Conservation (phyloP, 2,888 invertebrate genomes). For the Noctua pronuba region DNA sequence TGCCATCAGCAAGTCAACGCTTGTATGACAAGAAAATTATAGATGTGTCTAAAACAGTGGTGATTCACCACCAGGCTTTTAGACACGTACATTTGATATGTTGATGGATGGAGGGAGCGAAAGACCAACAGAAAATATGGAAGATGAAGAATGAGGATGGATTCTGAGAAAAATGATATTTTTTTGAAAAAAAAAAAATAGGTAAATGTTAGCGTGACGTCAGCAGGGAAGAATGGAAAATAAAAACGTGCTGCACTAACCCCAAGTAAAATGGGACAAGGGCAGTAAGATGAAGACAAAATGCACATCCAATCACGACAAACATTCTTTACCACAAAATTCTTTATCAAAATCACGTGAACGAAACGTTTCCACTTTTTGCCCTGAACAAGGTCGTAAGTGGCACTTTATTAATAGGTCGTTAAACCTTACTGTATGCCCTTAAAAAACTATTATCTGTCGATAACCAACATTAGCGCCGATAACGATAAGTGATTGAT, state of each 20-base stretch:
- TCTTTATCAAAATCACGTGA: constrained; percentile 54
- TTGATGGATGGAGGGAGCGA: not conserved
- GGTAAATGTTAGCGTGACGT: not conserved
- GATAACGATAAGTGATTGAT: constrained; percentile 56
- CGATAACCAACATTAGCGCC: constrained; percentile 41
- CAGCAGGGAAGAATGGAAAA: not conserved
- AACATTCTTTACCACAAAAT: constrained; percentile 3
- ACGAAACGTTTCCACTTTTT: constrained; percentile 32
- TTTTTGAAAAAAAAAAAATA: not conserved
- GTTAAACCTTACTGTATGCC: constrained; percentile 56
- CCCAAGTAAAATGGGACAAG: not conserved
- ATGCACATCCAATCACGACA: not conserved
- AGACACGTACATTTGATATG: not conserved
- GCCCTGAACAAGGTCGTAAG: constrained; percentile 58
- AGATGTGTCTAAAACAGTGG: not conserved
- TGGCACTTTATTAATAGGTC: constrained; percentile 51
- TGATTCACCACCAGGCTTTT: too few species aligned
- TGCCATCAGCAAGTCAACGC: not conserved
- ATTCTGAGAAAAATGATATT: not conserved
- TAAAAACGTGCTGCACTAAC: not conserved
- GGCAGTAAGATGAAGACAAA: not conserved
- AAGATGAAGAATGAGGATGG: not conserved
- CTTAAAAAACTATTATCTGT: constrained; percentile 28
- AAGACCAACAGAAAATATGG: not conserved
- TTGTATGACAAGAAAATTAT: constrained; percentile 3